Evolutionary conservation across 1,140 invertebrate species (phyloP), one percentile per base, ranked within the genome.

Genomic region (Aleiodes sp.): DNA sequence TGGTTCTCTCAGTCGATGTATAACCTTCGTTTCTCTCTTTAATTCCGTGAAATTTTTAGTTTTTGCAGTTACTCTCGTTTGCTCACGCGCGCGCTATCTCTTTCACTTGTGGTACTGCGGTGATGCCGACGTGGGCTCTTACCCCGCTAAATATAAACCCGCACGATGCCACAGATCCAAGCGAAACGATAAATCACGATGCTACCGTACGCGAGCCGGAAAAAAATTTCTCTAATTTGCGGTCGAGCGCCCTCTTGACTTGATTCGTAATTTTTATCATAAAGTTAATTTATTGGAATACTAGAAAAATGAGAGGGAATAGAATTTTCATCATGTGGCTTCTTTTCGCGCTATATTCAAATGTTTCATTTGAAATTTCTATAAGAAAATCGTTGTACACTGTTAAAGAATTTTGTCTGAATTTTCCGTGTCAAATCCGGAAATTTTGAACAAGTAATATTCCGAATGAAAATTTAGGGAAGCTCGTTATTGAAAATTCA

Each of bases 131-230:
- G 65, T 43, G 70, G 69, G 68, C 66, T 72, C 71, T 70, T 62
- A 73, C 69, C 70, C 61, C 70, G 76, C 79, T 83, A 83, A 82
- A 83, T 81, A 80, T 82, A 82, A 79, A 61, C 19, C 63, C 29
- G 14, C 43, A 41, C 66, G 46, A 67, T 70, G 63, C 70, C 73
- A 75, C 75, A 72, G 71, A 75, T 72, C 76, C 65, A 73, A 76
- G 69, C 65, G 61, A 73, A 71, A 68, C 76, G 66, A 76, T 79
- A 83, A 81, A 81, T 83, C 75, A 77, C 75, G 75, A 79, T 78
- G 73, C 73, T 57, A 63, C 69, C 37, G 61, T 41, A 41, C 63
- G n/a, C 21, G 9, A 16, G n/a, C 46, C 8, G 19, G 19, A 52
- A 33, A 74, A 76, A 76, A 79, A 78, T 64, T 74, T 60, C 61